phyloP scores from a whole-genome alignment of 2,113 vertebrate species.

The Vidua chalybeata region DNA sequence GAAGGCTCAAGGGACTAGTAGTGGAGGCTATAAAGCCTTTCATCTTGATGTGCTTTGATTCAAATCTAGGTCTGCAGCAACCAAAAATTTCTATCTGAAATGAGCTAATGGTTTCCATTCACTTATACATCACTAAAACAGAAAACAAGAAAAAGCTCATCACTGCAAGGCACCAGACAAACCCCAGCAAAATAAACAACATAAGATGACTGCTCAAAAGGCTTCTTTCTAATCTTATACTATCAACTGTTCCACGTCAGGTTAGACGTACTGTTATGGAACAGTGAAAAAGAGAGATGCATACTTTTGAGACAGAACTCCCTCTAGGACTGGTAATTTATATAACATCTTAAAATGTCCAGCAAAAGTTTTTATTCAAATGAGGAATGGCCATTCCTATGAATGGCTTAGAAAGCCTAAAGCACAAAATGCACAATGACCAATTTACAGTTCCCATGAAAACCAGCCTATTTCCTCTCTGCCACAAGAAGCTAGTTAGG shows the following conservation, averaged over 20 bases:
- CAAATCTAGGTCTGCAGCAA: slow-evolving; percentile 48
- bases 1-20: slow-evolving; percentile 30
- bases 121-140: not conserved
- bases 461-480: not conserved
- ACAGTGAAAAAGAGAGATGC: not conserved
- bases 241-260: not conserved
- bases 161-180: not conserved
- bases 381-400: not conserved
- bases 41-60: slow-evolving; percentile 41
- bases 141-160: not conserved
- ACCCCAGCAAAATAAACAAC: not conserved
- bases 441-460: not conserved
- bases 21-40: slow-evolving; percentile 21
- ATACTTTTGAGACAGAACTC: not conserved
- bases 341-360: not conserved
- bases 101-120: not conserved
- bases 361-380: not conserved
- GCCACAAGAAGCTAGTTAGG: not conserved
- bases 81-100: slow-evolving; percentile 1
- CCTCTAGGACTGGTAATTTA: not conserved
- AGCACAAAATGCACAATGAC: not conserved
- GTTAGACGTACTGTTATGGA: not conserved
- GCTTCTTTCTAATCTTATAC: not conserved
- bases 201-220: not conserved
- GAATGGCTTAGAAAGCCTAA: not conserved